Conservation (phyloP, 2,113 vertebrate genomes). For the Pagrus major region DNA sequence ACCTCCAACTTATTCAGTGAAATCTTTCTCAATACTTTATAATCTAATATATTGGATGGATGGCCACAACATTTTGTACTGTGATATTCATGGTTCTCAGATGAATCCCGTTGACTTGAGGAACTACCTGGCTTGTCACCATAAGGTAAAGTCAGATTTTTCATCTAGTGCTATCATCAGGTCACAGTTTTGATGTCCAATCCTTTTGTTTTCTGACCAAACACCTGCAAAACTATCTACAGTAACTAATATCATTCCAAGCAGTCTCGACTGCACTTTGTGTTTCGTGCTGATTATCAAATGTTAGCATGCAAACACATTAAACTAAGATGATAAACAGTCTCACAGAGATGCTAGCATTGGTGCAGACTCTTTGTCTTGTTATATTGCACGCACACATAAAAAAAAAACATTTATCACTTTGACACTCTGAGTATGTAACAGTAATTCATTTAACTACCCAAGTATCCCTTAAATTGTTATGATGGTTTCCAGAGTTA, state of each 20-base stretch:
- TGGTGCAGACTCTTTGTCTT: neutral
- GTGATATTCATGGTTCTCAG: too few species aligned
- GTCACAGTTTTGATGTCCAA: neutral
- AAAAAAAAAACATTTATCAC: neutral
- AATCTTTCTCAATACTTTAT: too few species aligned
- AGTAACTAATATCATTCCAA: neutral
- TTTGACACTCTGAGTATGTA: neutral
- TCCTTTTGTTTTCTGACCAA: neutral
- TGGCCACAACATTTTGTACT: too few species aligned
- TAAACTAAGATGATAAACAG: neutral
- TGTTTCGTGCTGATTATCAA: neutral
- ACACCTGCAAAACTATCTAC: neutral
- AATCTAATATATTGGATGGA: too few species aligned
- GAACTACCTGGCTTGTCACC: too few species aligned
- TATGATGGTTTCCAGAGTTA: neutral
- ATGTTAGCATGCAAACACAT: neutral
- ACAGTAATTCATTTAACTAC: neutral
- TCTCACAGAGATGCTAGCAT: neutral
- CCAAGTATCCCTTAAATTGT: neutral
- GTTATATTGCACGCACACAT: neutral
- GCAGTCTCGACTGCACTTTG: neutral
- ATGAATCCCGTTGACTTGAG: too few species aligned
- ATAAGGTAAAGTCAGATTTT: too few species aligned
- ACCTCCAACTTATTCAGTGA: too few species aligned
- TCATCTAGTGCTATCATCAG: neutral